Conservation (phyloP, 2,113 vertebrate species). For the Lipotes vexillifer region DNA sequence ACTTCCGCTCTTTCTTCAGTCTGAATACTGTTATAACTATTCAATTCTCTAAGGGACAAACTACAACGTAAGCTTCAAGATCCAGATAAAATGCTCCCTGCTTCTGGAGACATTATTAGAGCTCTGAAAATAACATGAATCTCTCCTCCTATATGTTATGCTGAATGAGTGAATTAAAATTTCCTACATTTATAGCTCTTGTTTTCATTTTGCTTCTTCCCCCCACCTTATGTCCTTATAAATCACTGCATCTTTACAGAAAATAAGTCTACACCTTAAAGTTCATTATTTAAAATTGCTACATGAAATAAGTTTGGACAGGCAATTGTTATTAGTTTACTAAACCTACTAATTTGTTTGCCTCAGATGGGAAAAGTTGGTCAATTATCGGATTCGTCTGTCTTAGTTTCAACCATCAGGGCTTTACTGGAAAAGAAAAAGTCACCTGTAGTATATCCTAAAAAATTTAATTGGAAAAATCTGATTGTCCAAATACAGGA, state of each 20-base stretch:
- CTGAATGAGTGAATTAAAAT: not conserved
- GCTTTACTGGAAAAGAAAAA: not conserved
- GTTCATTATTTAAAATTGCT: not conserved
- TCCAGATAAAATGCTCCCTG: not conserved
- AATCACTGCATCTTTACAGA: not conserved
- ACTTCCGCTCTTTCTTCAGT: not conserved
- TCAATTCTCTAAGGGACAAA: not conserved
- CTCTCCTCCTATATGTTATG: not conserved
- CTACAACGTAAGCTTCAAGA: not conserved
- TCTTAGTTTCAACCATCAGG: not conserved
- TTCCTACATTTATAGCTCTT: not conserved
- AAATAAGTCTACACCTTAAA: not conserved
- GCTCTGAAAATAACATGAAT: not conserved
- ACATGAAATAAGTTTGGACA: not conserved
- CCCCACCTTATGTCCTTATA: not conserved
- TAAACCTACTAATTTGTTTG: not conserved
- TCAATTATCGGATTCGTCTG: not conserved
- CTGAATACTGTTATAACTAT: not conserved
- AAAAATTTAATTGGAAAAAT: not conserved
- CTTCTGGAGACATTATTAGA: not conserved
- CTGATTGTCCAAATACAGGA: slow-evolving; percentile 27
- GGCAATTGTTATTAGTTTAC: not conserved
- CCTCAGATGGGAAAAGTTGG: not conserved
- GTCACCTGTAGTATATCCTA: not conserved
- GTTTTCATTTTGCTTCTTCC: not conserved